Base-by-base conservation (phyloP, 92 coral and sea anemone genomes). In the Epizoanthus scotinus region DNA sequence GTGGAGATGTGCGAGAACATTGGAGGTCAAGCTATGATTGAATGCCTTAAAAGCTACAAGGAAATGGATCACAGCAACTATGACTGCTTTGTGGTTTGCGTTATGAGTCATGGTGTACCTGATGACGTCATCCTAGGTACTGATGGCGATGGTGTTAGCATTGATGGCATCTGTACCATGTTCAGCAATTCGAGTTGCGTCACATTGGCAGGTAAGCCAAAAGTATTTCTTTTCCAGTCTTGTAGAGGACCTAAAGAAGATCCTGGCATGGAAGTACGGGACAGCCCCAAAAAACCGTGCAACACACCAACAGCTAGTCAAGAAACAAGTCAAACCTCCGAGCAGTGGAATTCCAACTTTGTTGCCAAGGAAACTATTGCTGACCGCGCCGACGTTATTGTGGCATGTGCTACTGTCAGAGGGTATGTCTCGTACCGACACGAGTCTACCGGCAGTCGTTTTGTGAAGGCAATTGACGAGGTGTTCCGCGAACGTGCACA, bases 31-130 rank as follows among this genome's bases (percentile, higher is more conserved):
- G 81, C 90, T 31, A 71, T 91, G 57, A 1, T 10, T 28, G 40
- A 54, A 5, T 38, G 63, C 19, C 77, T 94, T 2, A 47, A 71
- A 47, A 50, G 65, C 12, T 73, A 86, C 25, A 26, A 83, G 21
- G 10, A 1, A 26, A 52, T 79, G 1, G 87, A 94, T 56, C 91
- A 87, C 78, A 82, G 70, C 25, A 13, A 27, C 5, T 90, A 84
- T 40, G 93, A 92, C 68, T 90, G 98, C 34, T 88, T 90, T 84
- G 97, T 90, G 6, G 65, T 89, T 13, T 92, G 91, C 34, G 85
- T 94, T 2, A 94, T 94, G 98, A 94, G 97, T 66, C 98, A 94
- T 71, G 98, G 98, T 2, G 53, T 78, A 24, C 77, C 44, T 14
- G 86, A 84, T 4, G 95, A 80, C 10, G 59, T 58, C 19, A 56